A percentile compares a stretch with the other conserved stretches of the same genome.
Conservation (phyloP, 2,797 vertebrate species). For the Anguilla megastoma region DNA sequence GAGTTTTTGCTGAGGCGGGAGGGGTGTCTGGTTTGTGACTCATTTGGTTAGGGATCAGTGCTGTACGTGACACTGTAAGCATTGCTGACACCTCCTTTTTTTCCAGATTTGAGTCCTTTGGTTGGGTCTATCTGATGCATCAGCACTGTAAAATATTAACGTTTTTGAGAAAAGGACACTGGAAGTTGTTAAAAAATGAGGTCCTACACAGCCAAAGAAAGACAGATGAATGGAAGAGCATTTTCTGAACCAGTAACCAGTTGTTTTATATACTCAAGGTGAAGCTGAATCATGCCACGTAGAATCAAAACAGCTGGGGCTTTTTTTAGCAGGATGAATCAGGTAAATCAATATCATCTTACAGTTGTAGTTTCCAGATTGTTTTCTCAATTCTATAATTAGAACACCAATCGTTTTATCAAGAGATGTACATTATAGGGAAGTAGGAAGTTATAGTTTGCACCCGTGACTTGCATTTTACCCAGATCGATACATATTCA, state of each 20-base stretch:
- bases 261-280: neutral
- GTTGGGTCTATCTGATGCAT: neutral
- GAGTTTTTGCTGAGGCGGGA: neutral
- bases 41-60: slow-evolving; percentile 52
- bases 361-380: neutral
- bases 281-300: neutral
- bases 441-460: neutral
- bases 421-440: neutral
- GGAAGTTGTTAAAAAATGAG: neutral
- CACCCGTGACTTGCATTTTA: neutral
- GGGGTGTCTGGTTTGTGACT: neutral
- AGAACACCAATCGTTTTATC: neutral
- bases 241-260: neutral
- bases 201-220: neutral
- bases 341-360: slow-evolving; percentile 26
- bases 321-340: slow-evolving; percentile 23
- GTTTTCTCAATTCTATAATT: neutral
- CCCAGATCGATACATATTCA: neutral
- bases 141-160: neutral
- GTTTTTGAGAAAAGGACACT: neutral
- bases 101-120: slow-evolving; percentile 55
- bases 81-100: slow-evolving; percentile 22
- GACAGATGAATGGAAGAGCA: neutral
- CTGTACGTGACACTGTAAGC: slow-evolving; percentile 44
- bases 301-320: neutral